A percentile compares a stretch with the other conserved stretches of the same genome.
Conservation (phyloP, 2,797 vertebrate genomes). For the Danio aesculapii region DNA sequence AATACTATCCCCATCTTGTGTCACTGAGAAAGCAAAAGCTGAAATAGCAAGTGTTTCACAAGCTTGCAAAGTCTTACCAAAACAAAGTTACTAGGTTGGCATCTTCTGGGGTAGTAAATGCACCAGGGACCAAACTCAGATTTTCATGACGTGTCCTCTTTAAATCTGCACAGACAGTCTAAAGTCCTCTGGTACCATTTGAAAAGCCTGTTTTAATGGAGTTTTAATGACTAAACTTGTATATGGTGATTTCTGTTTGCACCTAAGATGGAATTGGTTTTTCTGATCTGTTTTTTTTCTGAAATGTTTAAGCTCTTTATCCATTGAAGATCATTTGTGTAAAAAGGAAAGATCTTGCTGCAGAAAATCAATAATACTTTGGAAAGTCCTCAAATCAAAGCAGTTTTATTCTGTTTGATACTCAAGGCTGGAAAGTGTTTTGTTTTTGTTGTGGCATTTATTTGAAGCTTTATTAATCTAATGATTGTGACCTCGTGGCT, state of each 20-base stretch:
- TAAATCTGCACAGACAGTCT: conserved; percentile 57
- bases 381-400: conserved; percentile 19
- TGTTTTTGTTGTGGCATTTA: conserved; percentile 16
- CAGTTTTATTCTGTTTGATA: conserved; percentile 2
- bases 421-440: neutral
- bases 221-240: conserved; percentile 36
- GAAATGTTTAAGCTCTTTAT: conserved; percentile 24
- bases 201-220: conserved; percentile 32
- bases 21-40: no score
- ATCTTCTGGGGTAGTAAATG: no score
- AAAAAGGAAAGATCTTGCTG: neutral
- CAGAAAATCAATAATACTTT: conserved; percentile 32
- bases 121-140: no score
- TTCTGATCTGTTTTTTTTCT: neutral
- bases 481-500: conserved; percentile 3
- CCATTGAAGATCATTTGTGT: neutral
- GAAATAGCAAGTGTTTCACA: no score
- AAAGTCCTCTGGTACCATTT: conserved; percentile 49
- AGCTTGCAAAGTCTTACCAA: no score
- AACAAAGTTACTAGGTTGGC: no score
- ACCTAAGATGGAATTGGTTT: neutral
- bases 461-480: conserved; percentile 10
- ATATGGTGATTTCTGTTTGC: neutral
- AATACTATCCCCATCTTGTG: no score
- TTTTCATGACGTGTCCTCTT: neutral